A percentile compares a stretch with the other conserved stretches of the same genome.
Conservation (phyloP, 1,140 invertebrate species). For the Drosophila chauvacae region DNA sequence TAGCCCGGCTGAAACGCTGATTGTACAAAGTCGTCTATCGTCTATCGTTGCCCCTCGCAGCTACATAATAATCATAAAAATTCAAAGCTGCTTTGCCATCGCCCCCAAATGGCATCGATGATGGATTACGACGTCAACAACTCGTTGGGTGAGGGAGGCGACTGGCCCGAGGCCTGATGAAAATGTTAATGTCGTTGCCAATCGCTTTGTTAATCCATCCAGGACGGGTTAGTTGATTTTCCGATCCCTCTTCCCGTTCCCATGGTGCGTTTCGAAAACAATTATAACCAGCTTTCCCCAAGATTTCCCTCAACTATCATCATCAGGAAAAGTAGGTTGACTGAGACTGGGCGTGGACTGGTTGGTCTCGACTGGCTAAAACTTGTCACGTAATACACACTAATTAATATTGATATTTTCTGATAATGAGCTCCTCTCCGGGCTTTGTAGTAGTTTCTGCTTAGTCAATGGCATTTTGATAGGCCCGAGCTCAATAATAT, state of each 20-base stretch:
- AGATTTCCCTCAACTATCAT: constrained; percentile 18
- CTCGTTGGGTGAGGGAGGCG: not conserved
- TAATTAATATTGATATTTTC: constrained; percentile 82
- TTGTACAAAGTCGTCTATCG: constrained; percentile 21
- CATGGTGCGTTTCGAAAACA: constrained; percentile 68
- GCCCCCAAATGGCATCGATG: constrained; percentile 58
- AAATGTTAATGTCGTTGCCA: constrained; percentile 82
- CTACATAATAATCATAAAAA: constrained; percentile 80
- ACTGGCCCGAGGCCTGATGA: constrained; percentile 67
- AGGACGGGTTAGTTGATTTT: constrained; percentile 68
- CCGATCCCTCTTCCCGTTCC: constrained; percentile 5
- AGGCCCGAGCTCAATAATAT: constrained; percentile 39
- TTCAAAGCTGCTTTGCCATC: constrained; percentile 59
- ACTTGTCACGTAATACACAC: constrained; percentile 80
- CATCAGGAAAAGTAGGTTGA: constrained; percentile 12
- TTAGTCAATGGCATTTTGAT: constrained; percentile 71
- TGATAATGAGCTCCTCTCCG: constrained; percentile 45
- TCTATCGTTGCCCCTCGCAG: constrained; percentile 25
- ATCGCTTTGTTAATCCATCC: constrained; percentile 76
- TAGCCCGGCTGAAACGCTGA: constrained; percentile 62
- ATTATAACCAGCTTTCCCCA: constrained; percentile 67
- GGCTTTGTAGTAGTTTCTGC: constrained; percentile 66
- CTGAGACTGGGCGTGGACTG: not conserved
- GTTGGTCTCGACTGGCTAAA: constrained; percentile 12
- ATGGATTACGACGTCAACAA: constrained; percentile 76